Evolutionary conservation across 1,140 invertebrate genomes (phyloP).

Genomic region (Anastrepha obliqua): DNA sequence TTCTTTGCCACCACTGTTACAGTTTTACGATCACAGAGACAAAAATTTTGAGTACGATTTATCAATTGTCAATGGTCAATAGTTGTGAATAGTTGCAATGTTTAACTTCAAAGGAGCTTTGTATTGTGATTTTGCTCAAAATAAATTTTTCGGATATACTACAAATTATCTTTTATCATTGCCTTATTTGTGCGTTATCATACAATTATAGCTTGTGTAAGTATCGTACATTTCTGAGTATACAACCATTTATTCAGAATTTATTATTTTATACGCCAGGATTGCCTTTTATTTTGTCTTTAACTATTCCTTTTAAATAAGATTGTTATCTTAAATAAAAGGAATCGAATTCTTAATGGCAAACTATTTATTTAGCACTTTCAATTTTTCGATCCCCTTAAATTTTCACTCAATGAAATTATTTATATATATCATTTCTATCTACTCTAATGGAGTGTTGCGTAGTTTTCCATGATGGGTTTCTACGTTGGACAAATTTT

Average conservation of each 20-base stretch:
- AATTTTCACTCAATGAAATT: not conserved
- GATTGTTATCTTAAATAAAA: not conserved
- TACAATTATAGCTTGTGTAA: not conserved
- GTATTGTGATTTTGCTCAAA: not conserved
- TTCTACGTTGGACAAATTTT: not conserved
- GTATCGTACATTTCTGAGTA: not conserved
- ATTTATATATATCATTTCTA: constrained; percentile 42
- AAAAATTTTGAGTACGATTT: constrained; percentile 15
- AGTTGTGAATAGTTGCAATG: not conserved
- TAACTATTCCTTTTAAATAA: constrained; percentile 13
- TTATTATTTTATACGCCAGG: not conserved
- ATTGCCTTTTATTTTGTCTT: constrained; percentile 4
- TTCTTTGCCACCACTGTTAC: constrained; percentile 16
- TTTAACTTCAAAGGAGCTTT: not conserved
- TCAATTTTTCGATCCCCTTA: not conserved
- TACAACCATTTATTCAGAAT: constrained; percentile 1
- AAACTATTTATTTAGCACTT: not conserved
- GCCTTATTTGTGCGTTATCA: constrained; percentile 20
- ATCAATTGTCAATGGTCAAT: not conserved
- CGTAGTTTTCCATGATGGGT: not conserved
- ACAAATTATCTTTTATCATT: constrained; percentile 8
- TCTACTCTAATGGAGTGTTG: constrained; percentile 46
- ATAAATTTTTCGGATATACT: not conserved
- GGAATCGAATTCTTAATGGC: constrained; percentile 12
- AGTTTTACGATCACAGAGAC: constrained; percentile 41